Conservation (phyloP, 1,140 invertebrate genomes). For the Pristionchus pacificus region DNA sequence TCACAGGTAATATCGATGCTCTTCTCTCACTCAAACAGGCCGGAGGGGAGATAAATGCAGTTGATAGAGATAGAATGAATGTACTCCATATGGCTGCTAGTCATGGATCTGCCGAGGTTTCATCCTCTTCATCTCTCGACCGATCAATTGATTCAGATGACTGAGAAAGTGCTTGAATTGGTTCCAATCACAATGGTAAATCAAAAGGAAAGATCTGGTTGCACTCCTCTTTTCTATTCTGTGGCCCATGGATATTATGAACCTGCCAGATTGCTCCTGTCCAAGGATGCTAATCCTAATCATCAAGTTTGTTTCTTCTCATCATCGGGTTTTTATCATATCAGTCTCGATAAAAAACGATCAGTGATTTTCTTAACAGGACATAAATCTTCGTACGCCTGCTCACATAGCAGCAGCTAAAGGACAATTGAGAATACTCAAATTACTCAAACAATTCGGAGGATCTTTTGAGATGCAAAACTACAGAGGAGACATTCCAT, state of each 20-base stretch:
- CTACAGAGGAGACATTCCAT: slow-evolving; percentile 79
- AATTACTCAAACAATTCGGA: slow-evolving; percentile 72
- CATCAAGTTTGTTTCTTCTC: slow-evolving; percentile 65
- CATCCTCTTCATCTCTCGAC: too few species aligned
- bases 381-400: slow-evolving; percentile 55
- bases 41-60: slow-evolving; percentile 72
- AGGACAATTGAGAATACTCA: slow-evolving; percentile 80
- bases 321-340: neutral
- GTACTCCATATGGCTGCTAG: slow-evolving; percentile 87
- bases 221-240: slow-evolving; percentile 78
- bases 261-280: slow-evolving; percentile 79
- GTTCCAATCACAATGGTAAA: slow-evolving; percentile 41
- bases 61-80: slow-evolving; percentile 70
- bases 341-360: slow-evolving; percentile 6
- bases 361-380: slow-evolving; percentile 31
- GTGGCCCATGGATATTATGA: slow-evolving; percentile 90
- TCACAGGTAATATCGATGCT: slow-evolving; percentile 75
- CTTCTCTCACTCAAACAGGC: slow-evolving; percentile 79
- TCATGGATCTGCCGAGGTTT: slow-evolving; percentile 75
- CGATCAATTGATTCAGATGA: slow-evolving; percentile 72
- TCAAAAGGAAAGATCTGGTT: slow-evolving; percentile 18
- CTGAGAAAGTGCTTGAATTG: slow-evolving; percentile 74
- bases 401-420: slow-evolving; percentile 87
- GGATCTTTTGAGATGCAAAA: slow-evolving; percentile 88
- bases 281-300: slow-evolving; percentile 82